Evolutionary conservation across 2,113 vertebrate species (phyloP).

Genomic region (Sigmodon hispidus): DNA sequence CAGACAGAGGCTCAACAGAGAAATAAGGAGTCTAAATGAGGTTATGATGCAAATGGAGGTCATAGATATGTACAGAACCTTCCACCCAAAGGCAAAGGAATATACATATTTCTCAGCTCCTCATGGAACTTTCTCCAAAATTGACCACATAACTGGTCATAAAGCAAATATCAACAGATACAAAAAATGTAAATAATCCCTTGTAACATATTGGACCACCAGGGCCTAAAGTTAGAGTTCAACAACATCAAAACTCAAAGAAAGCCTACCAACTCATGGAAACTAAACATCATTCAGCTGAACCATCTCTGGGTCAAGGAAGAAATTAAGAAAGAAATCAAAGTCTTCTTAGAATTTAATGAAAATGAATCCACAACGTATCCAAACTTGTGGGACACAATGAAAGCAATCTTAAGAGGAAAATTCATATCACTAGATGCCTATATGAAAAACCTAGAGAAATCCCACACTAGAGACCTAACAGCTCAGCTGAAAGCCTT

Average conservation of each 20-base stretch:
- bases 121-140: too few species aligned
- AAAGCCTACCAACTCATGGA: background rate
- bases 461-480: background rate
- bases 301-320: background rate
- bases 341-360: background rate
- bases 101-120: too few species aligned
- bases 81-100: too few species aligned
- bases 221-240: background rate
- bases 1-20: too few species aligned
- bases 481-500: background rate
- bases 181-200: background rate
- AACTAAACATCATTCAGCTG: background rate
- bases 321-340: background rate
- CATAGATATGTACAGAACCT: too few species aligned
- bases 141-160: too few species aligned
- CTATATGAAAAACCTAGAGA: background rate
- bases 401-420: background rate
- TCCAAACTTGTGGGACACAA: background rate
- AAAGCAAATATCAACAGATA: too few species aligned
- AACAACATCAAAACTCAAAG: background rate
- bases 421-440: background rate
- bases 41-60: too few species aligned
- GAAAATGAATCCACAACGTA: background rate
- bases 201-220: too few species aligned
- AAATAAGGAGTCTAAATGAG: too few species aligned